phyloP scores from a whole-genome alignment of 2,797 vertebrate genomes.

The Podargus strigoides region DNA sequence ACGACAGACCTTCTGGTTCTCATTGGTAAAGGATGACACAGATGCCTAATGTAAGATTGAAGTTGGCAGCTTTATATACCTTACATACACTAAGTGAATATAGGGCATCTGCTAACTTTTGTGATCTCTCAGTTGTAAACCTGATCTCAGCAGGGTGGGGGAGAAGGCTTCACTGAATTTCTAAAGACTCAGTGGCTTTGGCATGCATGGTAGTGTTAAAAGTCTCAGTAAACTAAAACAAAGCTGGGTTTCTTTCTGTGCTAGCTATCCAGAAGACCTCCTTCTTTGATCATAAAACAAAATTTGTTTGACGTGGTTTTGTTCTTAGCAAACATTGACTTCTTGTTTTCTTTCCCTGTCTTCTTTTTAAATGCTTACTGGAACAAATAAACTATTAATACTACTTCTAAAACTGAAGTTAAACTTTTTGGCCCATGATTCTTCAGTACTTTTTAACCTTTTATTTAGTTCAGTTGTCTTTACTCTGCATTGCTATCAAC shows the following conservation, averaged over 20 bases:
- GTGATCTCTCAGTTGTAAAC: not conserved
- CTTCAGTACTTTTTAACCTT: not conserved
- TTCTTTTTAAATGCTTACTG: constrained; percentile 16
- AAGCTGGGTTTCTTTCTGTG: not conserved
- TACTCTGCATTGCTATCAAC: not conserved
- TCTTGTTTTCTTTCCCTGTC: not conserved
- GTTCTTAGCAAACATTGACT: not conserved
- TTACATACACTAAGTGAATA: not conserved
- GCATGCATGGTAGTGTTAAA: not conserved
- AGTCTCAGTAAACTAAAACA: not conserved
- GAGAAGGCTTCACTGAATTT: not conserved
- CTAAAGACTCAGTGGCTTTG: not conserved
- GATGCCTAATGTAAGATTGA: not conserved
- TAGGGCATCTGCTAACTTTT: not conserved
- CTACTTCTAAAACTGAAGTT: not conserved
- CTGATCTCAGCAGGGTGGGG: not conserved
- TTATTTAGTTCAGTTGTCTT: not conserved
- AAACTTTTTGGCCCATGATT: not conserved
- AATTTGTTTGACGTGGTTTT: not conserved
- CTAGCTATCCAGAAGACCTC: not conserved
- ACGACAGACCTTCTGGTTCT: not conserved
- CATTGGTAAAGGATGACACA: not conserved
- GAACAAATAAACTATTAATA: constrained; percentile 23
- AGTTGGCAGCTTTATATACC: not conserved
- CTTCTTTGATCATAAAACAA: not conserved